Base-by-base conservation (phyloP, 1,140 invertebrate genomes). In the Plutomurus gul region DNA sequence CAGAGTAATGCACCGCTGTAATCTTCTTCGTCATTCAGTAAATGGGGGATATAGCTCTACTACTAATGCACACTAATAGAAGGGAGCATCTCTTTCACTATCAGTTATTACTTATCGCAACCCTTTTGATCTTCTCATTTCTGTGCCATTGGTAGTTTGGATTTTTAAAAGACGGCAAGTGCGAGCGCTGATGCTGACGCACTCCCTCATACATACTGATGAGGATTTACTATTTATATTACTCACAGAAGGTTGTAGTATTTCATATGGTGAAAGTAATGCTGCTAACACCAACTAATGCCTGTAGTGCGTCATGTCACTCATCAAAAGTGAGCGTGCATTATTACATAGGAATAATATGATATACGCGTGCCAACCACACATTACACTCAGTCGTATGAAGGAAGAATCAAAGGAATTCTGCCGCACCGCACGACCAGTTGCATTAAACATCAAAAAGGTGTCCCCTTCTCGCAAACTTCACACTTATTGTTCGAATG, bases 1-100 rank as follows among this genome's bases (percentile, higher is more conserved):
- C n/a, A n/a, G n/a, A n/a, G 30, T 25, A 36, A 25, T 65, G n/a
- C 56, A 65, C 56, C 36, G 30, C 56, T 65, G 27, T 65, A 65
- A 65, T 65, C 56, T 65, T 65, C 56, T 65, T 33, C 56, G 18
- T 65, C n/a, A n/a, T n/a, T n/a, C n/a, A n/a, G n/a, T 33, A 65
- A 65, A 65, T 65, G 36, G 56, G 56, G 56, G 56, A 65, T 33
- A n/a, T n/a, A n/a, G n/a, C n/a, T n/a, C 56, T 65, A 33, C 25
- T 33, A 65, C 56, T 30, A 65, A 65, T 65, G 56, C 27, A 3
- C 56, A 36, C 56, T 65, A 65, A 65, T 65, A 65, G 27, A 65
- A 65, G 27, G 36, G 27, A 65, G 36, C 56, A 65, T 25, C 56
- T n/a, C 13, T 11, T 8, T 36, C 27, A 33, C 56, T n/a, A 65